These are phyloP conservation scores for Onychomys arenicola DNA, from an alignment of 2,797 vertebrate species.

Conservation along the genomic window DNA sequence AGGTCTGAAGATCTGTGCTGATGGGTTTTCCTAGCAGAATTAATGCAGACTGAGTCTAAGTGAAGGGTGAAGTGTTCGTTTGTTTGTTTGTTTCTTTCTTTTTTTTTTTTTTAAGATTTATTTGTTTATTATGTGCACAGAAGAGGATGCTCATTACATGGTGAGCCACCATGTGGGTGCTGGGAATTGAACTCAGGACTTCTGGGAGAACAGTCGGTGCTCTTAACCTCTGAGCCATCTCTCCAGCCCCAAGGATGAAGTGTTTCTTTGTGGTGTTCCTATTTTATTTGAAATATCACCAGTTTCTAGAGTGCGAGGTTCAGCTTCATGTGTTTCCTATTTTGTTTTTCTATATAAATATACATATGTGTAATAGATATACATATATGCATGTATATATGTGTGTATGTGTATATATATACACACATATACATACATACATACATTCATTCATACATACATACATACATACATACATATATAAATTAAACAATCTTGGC, in stretches of 20 bases:
- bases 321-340: not conserved
- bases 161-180: no score
- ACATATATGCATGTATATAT: not conserved
- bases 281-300: not conserved
- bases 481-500: not conserved
- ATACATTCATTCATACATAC: not conserved
- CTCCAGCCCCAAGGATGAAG: not conserved
- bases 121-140: no score
- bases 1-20: not conserved
- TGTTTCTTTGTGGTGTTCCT: not conserved
- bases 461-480: not conserved
- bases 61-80: not conserved
- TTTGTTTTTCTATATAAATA: conserved; percentile 13
- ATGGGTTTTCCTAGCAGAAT: not conserved
- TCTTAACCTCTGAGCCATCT: no score
- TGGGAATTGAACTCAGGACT: no score
- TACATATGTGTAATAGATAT: not conserved
- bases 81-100: no score
- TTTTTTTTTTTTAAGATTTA: no score
- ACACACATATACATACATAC: not conserved
- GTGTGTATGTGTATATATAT: not conserved
- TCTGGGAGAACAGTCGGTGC: no score
- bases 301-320: not conserved
- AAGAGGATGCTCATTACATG: no score
- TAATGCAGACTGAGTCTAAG: not conserved